Evolutionary conservation across 1,140 invertebrate species (phyloP).

Genomic region (Cydia fagiglandana): DNA sequence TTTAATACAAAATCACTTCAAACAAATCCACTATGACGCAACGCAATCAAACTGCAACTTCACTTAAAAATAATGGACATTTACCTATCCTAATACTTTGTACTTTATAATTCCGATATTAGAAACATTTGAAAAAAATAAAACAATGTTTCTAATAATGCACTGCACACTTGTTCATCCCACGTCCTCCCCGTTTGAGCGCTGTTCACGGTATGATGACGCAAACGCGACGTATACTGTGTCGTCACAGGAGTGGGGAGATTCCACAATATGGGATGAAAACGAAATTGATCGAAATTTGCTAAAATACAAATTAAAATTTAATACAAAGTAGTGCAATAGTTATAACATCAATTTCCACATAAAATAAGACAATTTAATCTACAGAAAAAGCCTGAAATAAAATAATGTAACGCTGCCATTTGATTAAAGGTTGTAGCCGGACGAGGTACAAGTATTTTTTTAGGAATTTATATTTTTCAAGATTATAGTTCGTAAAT

Average conservation of each 20-base stretch:
- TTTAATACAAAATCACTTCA: constrained; percentile 32
- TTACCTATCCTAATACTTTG: constrained; percentile 76
- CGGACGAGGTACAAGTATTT: not conserved
- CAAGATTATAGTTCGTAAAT: not conserved
- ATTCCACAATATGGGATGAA: constrained; percentile 47
- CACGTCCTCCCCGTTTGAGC: constrained; percentile 74
- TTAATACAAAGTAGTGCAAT: not conserved
- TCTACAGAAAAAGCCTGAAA: not conserved
- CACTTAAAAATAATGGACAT: constrained; percentile 34
- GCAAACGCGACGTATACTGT: constrained; percentile 66
- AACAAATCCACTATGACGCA: constrained; percentile 9
- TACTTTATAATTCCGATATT: constrained; percentile 76
- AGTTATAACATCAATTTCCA: not conserved
- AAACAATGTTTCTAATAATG: constrained; percentile 66
- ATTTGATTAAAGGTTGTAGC: not conserved
- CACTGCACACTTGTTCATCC: constrained; percentile 59
- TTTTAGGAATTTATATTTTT: constrained; percentile 2
- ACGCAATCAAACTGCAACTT: not conserved
- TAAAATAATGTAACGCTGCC: not conserved
- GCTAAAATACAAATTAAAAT: not conserved
- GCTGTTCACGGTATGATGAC: constrained; percentile 72
- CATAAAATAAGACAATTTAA: not conserved
- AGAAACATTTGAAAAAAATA: constrained; percentile 77
- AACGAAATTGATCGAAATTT: not conserved
- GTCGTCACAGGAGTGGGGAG: constrained; percentile 61